Evolutionary conservation across 2,888 invertebrate species (phyloP), one percentile per base, ranked within the genome.

Genomic region (Drosophila bunnanda): DNA sequence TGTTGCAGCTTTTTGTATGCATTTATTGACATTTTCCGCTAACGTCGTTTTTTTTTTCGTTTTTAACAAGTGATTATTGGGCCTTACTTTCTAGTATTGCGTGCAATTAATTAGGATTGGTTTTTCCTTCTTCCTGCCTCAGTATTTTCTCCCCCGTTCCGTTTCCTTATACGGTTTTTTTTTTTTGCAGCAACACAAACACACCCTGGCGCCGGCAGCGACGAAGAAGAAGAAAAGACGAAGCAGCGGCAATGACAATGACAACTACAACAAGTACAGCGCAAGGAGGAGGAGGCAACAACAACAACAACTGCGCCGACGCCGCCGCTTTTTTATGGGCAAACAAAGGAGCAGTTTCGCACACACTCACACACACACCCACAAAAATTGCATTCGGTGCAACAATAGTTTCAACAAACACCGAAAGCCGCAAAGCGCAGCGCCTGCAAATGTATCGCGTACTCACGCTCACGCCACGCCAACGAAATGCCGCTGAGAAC

Each of bases 281-380:
- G 60, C 67, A 36, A 52, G 30, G 62, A 32, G 66, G 64, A 20
- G 65, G 65, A 46, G 39, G 46, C 64, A 64, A 39, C 70, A 69
- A 59, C 62, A 48, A 44, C 70, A 69, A 69, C 39, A 71, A 76
- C 75, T 81, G 71, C 69, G 70, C 68, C 76, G 87, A 84, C 75
- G 83, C 77, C 75, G 70, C 62, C 32, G 50, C 50, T 71, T 79
- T 84, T 61, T 73, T 52, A 77, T 77, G 76, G 74, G 77, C 89
- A 83, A 83, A 83, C 83, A 83, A 83, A 83, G 83, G 83, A 83
- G 83, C 87, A 83, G 80, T 75, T 82, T 88, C 70, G 79, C 86
- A 80, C 75, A 71, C 67, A 70, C 50, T 55, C 53, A 62, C 52
- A 43, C 41, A 36, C 54, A 76, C 70, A 77, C 78, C 46, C 54